phyloP scores from a whole-genome alignment of 2,797 vertebrate species.

The Iguana delicatissima region DNA sequence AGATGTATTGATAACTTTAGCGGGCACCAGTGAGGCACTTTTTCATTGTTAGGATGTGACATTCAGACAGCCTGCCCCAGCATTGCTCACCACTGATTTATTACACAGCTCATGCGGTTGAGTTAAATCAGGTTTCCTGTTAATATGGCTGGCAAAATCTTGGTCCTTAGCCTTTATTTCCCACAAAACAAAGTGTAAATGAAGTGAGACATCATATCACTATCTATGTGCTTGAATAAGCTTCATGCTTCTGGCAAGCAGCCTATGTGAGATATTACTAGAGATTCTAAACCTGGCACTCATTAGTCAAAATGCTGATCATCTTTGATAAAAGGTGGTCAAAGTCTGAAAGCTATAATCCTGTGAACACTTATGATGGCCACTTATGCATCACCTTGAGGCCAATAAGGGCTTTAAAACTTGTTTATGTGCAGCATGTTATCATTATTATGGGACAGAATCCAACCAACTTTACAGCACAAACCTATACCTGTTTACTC shows the following conservation, averaged over 20 bases:
- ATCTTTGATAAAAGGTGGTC: slow-evolving; percentile 14
- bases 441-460: not conserved
- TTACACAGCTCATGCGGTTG: not conserved
- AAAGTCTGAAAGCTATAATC: not conserved
- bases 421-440: not conserved
- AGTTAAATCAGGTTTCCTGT: not conserved
- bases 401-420: too few relatives aligned
- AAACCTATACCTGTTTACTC: not conserved
- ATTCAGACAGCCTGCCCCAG: not conserved
- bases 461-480: not conserved
- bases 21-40: not conserved
- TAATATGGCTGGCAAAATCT: not conserved
- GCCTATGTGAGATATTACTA: not conserved
- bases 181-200: not conserved
- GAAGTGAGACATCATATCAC: fast-evolving
- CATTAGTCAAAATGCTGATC: fast-evolving
- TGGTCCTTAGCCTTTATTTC: not conserved
- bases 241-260: not conserved
- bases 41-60: not conserved
- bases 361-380: not conserved
- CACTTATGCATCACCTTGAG: not conserved
- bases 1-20: too few relatives aligned
- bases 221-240: not conserved
- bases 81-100: not conserved
- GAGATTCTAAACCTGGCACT: fast-evolving